A percentile compares a stretch with the other conserved stretches of the same genome.
Conservation (phyloP, 2,888 invertebrate genomes). For the Andrena trimmerana region DNA sequence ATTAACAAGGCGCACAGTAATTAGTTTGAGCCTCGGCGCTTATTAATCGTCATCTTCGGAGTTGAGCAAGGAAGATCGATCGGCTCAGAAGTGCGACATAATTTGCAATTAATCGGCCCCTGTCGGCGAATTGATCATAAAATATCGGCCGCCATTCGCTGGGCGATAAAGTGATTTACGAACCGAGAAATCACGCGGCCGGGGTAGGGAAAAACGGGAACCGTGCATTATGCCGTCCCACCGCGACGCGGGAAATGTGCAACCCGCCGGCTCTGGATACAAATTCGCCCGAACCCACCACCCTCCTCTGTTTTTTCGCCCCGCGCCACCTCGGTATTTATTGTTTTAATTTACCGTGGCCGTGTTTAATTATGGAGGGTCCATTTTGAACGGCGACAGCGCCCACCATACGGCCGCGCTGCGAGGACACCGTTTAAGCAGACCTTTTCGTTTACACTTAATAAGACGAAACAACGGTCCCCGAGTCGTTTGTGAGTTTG, state of each 20-base stretch:
- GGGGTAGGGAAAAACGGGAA: constrained; percentile 46
- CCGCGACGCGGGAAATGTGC: constrained; percentile 23
- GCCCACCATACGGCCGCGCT: constrained; percentile 4
- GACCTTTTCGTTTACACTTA: constrained; percentile 57
- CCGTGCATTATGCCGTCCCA: constrained; percentile 53
- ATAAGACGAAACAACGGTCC: constrained; percentile 22
- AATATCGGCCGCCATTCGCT: constrained; percentile 49
- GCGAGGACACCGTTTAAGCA: constrained; percentile 46
- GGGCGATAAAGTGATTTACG: constrained; percentile 51
- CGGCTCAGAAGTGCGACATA: constrained; percentile 36
- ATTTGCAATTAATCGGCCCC: constrained; percentile 50
- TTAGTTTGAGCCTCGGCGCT: constrained; percentile 13
- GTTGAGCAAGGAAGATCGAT: constrained; percentile 29
- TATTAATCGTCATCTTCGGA: constrained; percentile 34
- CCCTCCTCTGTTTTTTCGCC: constrained; percentile 40
- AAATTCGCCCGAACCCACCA: constrained; percentile 49
- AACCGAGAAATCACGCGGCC: constrained; percentile 41
- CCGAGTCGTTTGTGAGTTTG: constrained; percentile 23
- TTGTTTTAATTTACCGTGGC: constrained; percentile 83
- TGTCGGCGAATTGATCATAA: constrained; percentile 42
- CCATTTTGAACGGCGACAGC: constrained; percentile 74
- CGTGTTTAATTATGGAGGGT: constrained; percentile 84
- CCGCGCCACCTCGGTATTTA: constrained; percentile 75
- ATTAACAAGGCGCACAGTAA: not conserved
- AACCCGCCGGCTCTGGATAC: constrained; percentile 34